Base-by-base conservation (phyloP, 2,113 vertebrate genomes). In the Hyperoodon ampullatus region DNA sequence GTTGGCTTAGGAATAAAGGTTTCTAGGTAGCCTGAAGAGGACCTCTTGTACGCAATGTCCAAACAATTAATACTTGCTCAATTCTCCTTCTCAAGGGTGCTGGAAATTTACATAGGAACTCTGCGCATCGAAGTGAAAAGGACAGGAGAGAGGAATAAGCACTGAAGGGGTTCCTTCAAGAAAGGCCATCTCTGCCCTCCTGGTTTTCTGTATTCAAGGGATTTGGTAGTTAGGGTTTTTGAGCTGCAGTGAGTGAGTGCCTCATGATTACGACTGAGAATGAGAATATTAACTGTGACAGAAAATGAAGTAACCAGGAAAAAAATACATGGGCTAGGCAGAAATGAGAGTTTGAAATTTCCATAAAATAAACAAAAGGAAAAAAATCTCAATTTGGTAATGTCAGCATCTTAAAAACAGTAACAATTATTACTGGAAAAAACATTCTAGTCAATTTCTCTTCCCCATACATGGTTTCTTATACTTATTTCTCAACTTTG, bases 401-500 rank as follows among this genome's bases (percentile, higher is more conserved):
- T 61, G 55, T 88, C 35, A 50, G 8, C 58, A 14, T 71, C 82
- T 93, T 88, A 92, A 94, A 95, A 88, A 70, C 6, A 60, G 26
- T 86, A 80, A 66, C 77, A 50, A 84, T 35, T 85, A 82, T 70
- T 60, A 72, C 21, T 35, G 1, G 11, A 89, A 63, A 86, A 86
- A 94, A 65, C 18, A 95, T 12, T 35, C 8, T 11, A 86, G 60
- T 86, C 30, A 65, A 70, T 84, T 71, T 91, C 50, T 91, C 28
- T 68, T 94, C 21, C 30, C 13, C 24, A 60, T 18, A 89, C 18
- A 80, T 11, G 70, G 39, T 85, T 95, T 96, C 89, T 93, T 47
- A 88, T 63, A 93, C 3, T 63, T 94, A 72, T 68, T 97, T 97
- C 55, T 94, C 58, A 94, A 71, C 58, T 84, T 88, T 35, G 89